Conservation (phyloP, 2,113 vertebrate genomes). For the Prolemur simus region DNA sequence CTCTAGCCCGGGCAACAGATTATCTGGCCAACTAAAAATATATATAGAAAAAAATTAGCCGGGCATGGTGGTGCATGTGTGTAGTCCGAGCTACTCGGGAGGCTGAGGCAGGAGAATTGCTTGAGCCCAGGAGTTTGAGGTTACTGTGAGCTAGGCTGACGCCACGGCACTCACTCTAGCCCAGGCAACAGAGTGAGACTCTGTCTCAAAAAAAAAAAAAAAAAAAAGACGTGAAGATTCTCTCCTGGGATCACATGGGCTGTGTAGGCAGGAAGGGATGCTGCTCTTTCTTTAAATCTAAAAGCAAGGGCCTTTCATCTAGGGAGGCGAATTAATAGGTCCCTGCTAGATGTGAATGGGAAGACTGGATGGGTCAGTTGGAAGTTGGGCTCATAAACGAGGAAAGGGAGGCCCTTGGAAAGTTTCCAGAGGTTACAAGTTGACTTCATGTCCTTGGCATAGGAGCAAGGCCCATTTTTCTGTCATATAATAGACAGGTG, state of each 20-base stretch:
- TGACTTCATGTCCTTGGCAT: neutral
- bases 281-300: neutral
- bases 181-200: too few species aligned
- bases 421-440: neutral
- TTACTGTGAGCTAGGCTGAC: too few species aligned
- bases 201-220: too few species aligned
- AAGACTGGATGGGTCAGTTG: neutral
- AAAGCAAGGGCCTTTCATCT: neutral
- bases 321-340: neutral
- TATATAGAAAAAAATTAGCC: too few species aligned
- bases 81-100: too few species aligned
- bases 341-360: neutral
- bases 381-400: neutral
- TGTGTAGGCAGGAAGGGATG: neutral
- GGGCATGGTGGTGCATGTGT: too few species aligned
- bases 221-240: too few species aligned
- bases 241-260: neutral
- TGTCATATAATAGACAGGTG: neutral
- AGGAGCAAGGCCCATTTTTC: neutral
- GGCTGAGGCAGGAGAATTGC: too few species aligned
- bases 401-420: neutral
- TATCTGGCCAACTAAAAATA: too few species aligned
- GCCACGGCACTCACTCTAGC: too few species aligned
- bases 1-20: too few species aligned
- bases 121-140: too few species aligned